Evolutionary conservation across 2,888 invertebrate genomes (phyloP).

Genomic region (Dasysyrphus albostriatus): DNA sequence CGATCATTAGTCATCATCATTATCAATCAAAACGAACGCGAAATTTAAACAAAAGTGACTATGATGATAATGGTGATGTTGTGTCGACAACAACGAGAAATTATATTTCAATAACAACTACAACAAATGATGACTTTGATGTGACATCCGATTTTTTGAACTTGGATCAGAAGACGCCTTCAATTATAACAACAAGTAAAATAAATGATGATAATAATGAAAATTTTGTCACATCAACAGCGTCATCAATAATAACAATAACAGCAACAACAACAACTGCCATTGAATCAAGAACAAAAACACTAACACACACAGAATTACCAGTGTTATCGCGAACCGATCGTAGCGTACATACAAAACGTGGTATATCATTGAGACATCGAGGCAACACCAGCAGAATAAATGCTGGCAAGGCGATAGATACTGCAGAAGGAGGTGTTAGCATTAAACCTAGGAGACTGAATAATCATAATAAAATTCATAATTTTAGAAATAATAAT

Average conservation of each 20-base stretch:
- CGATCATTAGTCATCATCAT: slow-evolving; percentile 75
- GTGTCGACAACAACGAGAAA: slow-evolving; percentile 52
- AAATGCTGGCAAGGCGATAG: slow-evolving; percentile 49
- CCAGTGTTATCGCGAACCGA: slow-evolving; percentile 82
- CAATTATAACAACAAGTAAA: slow-evolving; percentile 11
- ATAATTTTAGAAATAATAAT: slow-evolving; percentile 76
- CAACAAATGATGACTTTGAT: slow-evolving; percentile 53
- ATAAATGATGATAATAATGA: slow-evolving; percentile 51
- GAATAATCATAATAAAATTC: slow-evolving; percentile 82
- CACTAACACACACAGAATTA: slow-evolving; percentile 60
- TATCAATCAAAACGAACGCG: slow-evolving; percentile 72
- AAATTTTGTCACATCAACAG: slow-evolving; percentile 51
- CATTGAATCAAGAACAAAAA: slow-evolving; percentile 66
- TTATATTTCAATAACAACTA: slow-evolving; percentile 55
- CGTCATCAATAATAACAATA: slow-evolving; percentile 17
- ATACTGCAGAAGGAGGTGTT: slow-evolving; percentile 78
- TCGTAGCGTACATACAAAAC: slow-evolving; percentile 80
- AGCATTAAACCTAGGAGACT: slow-evolving; percentile 83
- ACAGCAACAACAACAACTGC: too few species aligned
- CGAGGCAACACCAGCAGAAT: slow-evolving; percentile 58
- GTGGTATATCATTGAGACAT: slow-evolving; percentile 64
- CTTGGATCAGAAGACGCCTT: slow-evolving; percentile 37
- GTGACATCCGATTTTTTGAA: slow-evolving; percentile 49
- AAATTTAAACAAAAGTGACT: slow-evolving; percentile 64
- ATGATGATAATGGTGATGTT: slow-evolving; percentile 48